Evolutionary conservation across 2,888 invertebrate species (phyloP).

Genomic region (Amphipyra berbera): DNA sequence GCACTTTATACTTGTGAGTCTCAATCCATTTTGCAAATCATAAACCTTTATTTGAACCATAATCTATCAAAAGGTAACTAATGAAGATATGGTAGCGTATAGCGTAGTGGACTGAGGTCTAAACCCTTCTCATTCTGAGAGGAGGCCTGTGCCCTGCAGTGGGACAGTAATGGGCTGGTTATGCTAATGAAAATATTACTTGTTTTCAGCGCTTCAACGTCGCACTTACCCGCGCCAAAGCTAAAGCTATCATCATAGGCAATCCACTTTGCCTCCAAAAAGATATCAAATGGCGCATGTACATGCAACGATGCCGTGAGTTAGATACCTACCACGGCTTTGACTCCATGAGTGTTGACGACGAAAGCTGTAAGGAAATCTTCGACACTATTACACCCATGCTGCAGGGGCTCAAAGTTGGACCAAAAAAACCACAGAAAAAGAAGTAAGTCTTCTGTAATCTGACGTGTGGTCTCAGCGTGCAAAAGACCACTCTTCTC

Average conservation of each 20-base stretch:
- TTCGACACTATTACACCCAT: slow-evolving; percentile 26
- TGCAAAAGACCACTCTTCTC: background rate
- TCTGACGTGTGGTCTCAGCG: background rate
- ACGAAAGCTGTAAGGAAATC: slow-evolving; percentile 26
- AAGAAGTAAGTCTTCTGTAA: slow-evolving; percentile 7
- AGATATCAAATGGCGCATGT: slow-evolving; percentile 75
- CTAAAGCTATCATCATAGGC: slow-evolving; percentile 91
- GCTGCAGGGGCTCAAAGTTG: slow-evolving; percentile 28
- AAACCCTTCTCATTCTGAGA: too few relatives aligned
- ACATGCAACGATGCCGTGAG: slow-evolving; percentile 75
- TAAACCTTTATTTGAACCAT: too few relatives aligned
- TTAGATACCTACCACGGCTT: slow-evolving; percentile 74
- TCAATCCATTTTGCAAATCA: too few relatives aligned
- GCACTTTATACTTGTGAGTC: too few relatives aligned
- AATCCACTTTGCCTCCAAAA: slow-evolving; percentile 84
- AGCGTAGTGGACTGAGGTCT: too few relatives aligned
- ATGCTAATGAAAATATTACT: background rate
- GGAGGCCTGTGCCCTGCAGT: too few relatives aligned
- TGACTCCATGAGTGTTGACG: slow-evolving; percentile 31
- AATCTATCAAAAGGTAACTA: too few relatives aligned
- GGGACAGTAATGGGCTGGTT: too few relatives aligned
- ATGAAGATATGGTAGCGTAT: too few relatives aligned
- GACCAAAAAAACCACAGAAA: slow-evolving; percentile 1
- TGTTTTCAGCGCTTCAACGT: slow-evolving; percentile 93
- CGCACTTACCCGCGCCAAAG: slow-evolving; percentile 92